Percentiles rank a stretch among this genome's conserved stretches.
These are phyloP conservation scores for Latrodectus elegans DNA, from an alignment of 2,888 invertebrate genomes.

Conservation along the genomic window DNA sequence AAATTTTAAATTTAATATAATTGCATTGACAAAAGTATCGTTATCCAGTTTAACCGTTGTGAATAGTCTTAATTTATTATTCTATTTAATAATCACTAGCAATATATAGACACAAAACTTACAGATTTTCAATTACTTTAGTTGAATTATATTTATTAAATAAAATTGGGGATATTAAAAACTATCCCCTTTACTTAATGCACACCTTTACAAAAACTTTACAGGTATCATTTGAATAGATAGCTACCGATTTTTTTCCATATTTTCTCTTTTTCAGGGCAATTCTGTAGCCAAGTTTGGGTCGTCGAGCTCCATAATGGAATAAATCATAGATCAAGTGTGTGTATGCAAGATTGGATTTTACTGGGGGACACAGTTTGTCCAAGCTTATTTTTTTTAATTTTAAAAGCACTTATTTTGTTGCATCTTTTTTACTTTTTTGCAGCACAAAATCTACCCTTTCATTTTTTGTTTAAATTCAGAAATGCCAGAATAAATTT, in stretches of 20 bases:
- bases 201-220: conserved; percentile 20
- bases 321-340: conserved; percentile 40
- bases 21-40: too few relatives aligned
- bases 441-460: background rate
- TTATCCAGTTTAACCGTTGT: too few relatives aligned
- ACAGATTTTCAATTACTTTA: too few relatives aligned
- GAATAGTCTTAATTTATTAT: too few relatives aligned
- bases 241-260: conserved; percentile 61
- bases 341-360: conserved; percentile 44
- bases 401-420: conserved; percentile 46
- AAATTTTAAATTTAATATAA: too few relatives aligned
- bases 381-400: conserved; percentile 43
- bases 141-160: background rate
- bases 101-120: too few relatives aligned
- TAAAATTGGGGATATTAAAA: background rate
- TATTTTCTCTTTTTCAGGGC: conserved; percentile 62
- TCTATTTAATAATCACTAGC: too few relatives aligned
- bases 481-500: conserved; percentile 1
- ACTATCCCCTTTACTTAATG: conserved; percentile 5
- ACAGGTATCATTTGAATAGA: conserved; percentile 58
- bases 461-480: background rate
- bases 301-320: conserved; percentile 42
- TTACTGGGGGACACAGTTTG: conserved; percentile 43
- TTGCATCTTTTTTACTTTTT: conserved; percentile 23
- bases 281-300: conserved; percentile 37